Base-by-base conservation (phyloP, 2,888 invertebrate genomes). In the Podotricha telesiphe region DNA sequence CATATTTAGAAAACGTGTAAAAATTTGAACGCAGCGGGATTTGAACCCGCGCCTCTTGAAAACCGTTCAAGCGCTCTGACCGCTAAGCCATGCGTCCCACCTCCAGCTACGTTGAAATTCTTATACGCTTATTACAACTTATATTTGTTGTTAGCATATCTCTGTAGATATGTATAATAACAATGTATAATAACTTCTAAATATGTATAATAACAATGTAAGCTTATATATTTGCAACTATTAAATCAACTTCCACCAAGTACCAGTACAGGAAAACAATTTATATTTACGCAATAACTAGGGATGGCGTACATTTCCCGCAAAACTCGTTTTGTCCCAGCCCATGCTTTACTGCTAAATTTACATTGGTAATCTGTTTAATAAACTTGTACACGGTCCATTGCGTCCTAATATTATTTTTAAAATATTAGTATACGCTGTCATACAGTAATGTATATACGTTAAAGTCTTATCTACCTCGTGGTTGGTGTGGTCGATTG, bases 211-310 rank as follows among this genome's bases (percentile, higher is more conserved):
- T n/a, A n/a, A 42, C 13, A 42, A 11, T 47, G 7, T 17, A 17
- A 17, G 8, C 8, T 17, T 2, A 17, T 1, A 47, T 17, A 17
- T 47, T 37, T 69, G 69, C 62, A 75, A 75, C 17, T 51, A 37
- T 51, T 45, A 66, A 53, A 34, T 11, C 22, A 45, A 42, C 2
- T 42, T 28, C 66, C 51, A 62, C 66, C 48, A 62, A 53, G 56
- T 67, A 61, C 68, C 74, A 67, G 71, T 84, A 80, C 85, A 87
- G 86, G 88, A 88, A 89, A 89, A 83, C 79, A 75, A 84, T 86
- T 86, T 85, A 84, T 84, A 86, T 89, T 88, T 89, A 83, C 89
- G 87, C 88, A 89, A 88, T 84, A 88, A 86, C 84, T 85, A 86
- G 77, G 85, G 86, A 87, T 85, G 80, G 79, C 79, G 81, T 80